Percentiles rank a stretch among this genome's conserved stretches.
Conservation (phyloP, 2,113 vertebrate genomes). For the Lophotis ruficrista region DNA sequence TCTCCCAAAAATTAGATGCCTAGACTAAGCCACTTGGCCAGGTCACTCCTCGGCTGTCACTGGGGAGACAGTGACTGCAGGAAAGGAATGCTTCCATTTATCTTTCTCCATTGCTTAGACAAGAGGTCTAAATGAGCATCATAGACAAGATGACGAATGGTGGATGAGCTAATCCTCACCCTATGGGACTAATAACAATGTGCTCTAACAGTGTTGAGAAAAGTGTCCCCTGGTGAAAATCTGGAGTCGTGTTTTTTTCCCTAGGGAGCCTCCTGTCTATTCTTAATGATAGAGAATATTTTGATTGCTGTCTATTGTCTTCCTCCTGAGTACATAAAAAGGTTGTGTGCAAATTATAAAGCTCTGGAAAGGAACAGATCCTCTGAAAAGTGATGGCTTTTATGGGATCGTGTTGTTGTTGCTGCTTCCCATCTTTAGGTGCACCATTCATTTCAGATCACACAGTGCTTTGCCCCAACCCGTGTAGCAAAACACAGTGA, state of each 20-base stretch:
- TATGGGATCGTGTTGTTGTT: neutral
- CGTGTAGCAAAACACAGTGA: neutral
- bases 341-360: neutral
- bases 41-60: neutral
- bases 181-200: neutral
- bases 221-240: slow-evolving; percentile 25
- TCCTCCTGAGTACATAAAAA: neutral
- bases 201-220: neutral
- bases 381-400: neutral
- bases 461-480: neutral
- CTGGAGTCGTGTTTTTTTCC: neutral
- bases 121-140: neutral
- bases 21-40: neutral
- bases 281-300: neutral
- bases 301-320: neutral
- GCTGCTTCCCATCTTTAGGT: neutral
- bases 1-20: neutral
- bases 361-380: neutral
- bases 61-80: neutral
- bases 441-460: neutral
- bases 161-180: slow-evolving; percentile 19
- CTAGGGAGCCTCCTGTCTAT: neutral
- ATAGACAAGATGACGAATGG: neutral
- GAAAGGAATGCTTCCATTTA: neutral
- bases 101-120: neutral